phyloP scores from a whole-genome alignment of 2,797 vertebrate genomes.

The Lacerta viridis region DNA sequence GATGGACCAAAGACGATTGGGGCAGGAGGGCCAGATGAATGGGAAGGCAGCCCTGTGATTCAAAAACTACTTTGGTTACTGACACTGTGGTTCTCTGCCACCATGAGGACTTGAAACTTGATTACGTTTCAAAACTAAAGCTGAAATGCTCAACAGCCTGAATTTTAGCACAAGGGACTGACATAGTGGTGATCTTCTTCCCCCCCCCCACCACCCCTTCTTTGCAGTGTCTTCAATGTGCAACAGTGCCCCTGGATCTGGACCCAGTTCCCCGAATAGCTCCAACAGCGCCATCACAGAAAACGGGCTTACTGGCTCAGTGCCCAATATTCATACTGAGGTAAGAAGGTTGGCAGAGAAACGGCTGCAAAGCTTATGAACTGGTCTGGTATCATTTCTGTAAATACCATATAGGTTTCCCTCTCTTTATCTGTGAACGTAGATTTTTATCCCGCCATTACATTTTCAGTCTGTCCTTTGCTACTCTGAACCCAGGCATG shows the following conservation, averaged over 20 bases:
- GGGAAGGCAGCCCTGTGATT: background rate
- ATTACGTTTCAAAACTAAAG: conserved; percentile 10
- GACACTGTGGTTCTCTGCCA: background rate
- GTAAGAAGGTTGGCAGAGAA: conserved; percentile 72
- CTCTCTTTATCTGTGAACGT: background rate
- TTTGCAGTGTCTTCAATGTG: conserved; percentile 87
- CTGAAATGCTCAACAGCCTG: background rate
- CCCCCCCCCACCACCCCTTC: conserved; percentile 33
- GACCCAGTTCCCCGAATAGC: conserved; percentile 93
- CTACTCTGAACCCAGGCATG: background rate
- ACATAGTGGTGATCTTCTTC: background rate
- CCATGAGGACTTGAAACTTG: background rate
- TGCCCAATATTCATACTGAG: conserved; percentile 92
- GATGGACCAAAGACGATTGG: background rate
- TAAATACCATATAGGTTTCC: too few relatives aligned
- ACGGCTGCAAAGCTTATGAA: background rate
- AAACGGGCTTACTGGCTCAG: conserved; percentile 90
- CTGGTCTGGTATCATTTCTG: background rate
- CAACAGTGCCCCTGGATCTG: conserved; percentile 91
- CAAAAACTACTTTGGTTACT: background rate
- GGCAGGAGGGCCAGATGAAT: background rate
- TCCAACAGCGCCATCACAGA: conserved; percentile 88
- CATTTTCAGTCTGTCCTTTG: background rate
- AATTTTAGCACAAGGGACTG: background rate
- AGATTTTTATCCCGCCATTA: background rate